Conservation (phyloP, 92 coral and sea anemone genomes). For the Epizoanthus scotinus region DNA sequence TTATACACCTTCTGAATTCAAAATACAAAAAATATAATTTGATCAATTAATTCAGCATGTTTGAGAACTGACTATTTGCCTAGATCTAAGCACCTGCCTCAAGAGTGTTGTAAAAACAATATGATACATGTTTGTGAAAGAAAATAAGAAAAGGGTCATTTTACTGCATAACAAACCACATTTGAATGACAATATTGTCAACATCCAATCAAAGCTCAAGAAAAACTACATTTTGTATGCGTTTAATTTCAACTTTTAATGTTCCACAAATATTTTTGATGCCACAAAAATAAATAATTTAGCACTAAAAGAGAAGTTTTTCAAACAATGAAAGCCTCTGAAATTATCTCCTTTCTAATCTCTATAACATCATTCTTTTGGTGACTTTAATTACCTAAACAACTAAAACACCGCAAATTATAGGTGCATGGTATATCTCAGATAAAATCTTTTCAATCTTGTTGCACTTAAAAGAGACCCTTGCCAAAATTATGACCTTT, state of each 20-base stretch:
- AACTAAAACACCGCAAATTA: conserved; percentile 25
- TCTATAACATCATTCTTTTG: background rate
- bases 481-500: conserved; percentile 17
- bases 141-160: background rate
- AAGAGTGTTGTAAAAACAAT: background rate
- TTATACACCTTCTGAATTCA: background rate
- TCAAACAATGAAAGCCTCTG: conserved; percentile 11
- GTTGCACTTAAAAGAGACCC: conserved; percentile 7
- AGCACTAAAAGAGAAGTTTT: conserved; percentile 11
- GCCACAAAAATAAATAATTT: conserved; percentile 34
- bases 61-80: background rate
- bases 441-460: conserved; percentile 25
- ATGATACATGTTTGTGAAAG: background rate
- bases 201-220: background rate
- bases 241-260: conserved; percentile 39
- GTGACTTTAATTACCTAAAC: conserved; percentile 23
- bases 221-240: conserved; percentile 1
- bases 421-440: conserved; percentile 17
- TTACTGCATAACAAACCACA: no score
- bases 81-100: background rate
- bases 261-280: conserved; percentile 13
- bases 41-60: background rate
- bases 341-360: conserved; percentile 21
- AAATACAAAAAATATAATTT: background rate
- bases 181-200: background rate